Evolutionary conservation across 2,113 vertebrate genomes (phyloP), one percentile per base, ranked within the genome.

Genomic region (Lethenteron camtschaticum): DNA sequence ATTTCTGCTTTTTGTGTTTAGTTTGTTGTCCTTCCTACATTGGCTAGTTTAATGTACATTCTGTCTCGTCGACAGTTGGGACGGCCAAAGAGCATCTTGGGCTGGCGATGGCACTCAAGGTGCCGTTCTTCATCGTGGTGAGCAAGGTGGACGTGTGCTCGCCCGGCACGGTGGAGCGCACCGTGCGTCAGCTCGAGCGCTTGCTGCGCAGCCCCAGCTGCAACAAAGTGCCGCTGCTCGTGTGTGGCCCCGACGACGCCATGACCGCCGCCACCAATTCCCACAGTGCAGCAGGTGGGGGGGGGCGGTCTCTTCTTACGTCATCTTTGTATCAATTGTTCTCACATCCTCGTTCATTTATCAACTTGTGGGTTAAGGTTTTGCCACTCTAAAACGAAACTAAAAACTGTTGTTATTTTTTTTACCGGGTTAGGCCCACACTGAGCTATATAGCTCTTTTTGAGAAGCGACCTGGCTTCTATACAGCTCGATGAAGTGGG

Each of bases 111-210:
- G 94, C 91, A 57, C 81, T 97, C 75, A 95, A 95, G 77, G 89
- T 97, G 69, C 94, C 94, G 72, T 95, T 96, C 81, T 97, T 96
- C 81, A 84, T 97, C 20, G 91, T 96, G 75, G 80, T 97, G 79
- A 97, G 89, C 79, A 97, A 97, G 77, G 86, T 91, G 71, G 94
- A 97, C 80, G 79, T 97, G 71, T 97, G 94, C 71, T 83, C 85
- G 1, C 86, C 84, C 72, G 81, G 84, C 77, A 90, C 89, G 0
- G 87, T 95, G 75, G 90, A 97, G 76, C 85, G 94, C 75, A 96
- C 94, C 2, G 86, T 96, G 55, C 85, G 87, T 57, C 94, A 97
- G 82, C 77, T 97, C 74, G 91, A 96, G 76, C 81, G 89, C 7
- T 84, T 96, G 74, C 80, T 97, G 71, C 96, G 96, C 74, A 89